Evolutionary conservation across 2,797 vertebrate genomes (phyloP).

Genomic region (Vireo griseus): DNA sequence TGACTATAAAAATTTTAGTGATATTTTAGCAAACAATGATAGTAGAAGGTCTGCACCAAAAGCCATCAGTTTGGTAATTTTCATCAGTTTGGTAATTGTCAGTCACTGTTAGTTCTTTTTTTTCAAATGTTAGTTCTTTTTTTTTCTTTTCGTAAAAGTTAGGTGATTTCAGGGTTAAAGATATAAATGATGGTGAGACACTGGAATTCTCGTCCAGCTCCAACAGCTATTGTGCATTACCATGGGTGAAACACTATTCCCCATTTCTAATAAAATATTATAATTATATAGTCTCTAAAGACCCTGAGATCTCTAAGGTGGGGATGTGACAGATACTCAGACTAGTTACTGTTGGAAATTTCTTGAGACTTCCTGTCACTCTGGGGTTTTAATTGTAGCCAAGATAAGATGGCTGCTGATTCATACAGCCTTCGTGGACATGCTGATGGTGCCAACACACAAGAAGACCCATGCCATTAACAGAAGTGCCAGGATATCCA

Average conservation of each 20-base stretch:
- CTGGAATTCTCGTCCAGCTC: background rate
- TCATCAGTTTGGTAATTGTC: background rate
- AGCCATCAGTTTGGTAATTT: background rate
- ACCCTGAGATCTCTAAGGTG: background rate
- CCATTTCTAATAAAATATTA: background rate
- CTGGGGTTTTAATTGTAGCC: background rate
- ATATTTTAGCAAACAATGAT: background rate
- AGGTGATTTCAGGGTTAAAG: background rate
- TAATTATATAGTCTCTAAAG: background rate
- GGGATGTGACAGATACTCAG: background rate
- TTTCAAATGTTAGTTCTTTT: background rate
- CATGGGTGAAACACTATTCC: background rate
- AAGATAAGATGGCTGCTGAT: background rate
- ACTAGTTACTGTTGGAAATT: background rate
- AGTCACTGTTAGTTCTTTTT: background rate
- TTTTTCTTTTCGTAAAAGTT: background rate
- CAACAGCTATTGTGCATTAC: background rate
- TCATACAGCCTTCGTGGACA: background rate
- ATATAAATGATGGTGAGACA: background rate
- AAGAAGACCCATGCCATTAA: background rate
- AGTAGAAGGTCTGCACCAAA: background rate
- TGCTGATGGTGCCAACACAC: rapidly evolving
- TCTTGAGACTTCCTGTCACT: background rate
- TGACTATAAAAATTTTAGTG: background rate
- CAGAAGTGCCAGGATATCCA: background rate